phyloP scores from a whole-genome alignment of 2,797 vertebrate species.

The Pitangus sulphuratus region DNA sequence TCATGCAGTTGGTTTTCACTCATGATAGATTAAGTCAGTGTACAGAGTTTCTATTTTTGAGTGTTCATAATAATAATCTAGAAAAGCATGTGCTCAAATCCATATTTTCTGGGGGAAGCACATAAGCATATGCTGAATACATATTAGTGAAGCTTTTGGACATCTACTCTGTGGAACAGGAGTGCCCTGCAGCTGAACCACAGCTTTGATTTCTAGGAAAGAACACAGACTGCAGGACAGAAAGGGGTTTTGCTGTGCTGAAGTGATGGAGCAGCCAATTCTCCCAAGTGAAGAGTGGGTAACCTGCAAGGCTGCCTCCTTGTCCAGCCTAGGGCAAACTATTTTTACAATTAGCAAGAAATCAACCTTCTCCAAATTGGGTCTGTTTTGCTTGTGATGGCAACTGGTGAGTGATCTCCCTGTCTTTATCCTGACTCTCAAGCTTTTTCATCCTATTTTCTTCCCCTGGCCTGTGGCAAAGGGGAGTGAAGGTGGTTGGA shows the following conservation, averaged over 20 bases:
- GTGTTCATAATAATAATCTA: not conserved
- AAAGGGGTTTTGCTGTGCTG: not conserved
- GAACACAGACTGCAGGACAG: rapidly evolving
- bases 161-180: not conserved
- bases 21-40: not conserved
- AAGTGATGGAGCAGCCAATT: not conserved
- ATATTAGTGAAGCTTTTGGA: not conserved
- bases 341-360: not conserved
- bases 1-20: not conserved
- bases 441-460: not conserved
- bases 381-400: not conserved
- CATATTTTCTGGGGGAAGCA: not conserved
- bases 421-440: not conserved
- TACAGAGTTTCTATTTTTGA: not conserved
- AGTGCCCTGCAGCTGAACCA: not conserved
- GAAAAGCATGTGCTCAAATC: not conserved
- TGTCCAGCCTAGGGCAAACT: not conserved
- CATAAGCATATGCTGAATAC: not conserved
- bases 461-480: not conserved
- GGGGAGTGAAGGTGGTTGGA: rapidly evolving
- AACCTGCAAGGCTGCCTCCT: not conserved
- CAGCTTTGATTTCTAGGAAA: not conserved
- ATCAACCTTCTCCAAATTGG: not conserved
- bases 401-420: not conserved
- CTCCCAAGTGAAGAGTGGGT: not conserved